These are phyloP conservation scores for Bos indicus DNA, from an alignment of 2,113 vertebrate species.

Conservation along the genomic window DNA sequence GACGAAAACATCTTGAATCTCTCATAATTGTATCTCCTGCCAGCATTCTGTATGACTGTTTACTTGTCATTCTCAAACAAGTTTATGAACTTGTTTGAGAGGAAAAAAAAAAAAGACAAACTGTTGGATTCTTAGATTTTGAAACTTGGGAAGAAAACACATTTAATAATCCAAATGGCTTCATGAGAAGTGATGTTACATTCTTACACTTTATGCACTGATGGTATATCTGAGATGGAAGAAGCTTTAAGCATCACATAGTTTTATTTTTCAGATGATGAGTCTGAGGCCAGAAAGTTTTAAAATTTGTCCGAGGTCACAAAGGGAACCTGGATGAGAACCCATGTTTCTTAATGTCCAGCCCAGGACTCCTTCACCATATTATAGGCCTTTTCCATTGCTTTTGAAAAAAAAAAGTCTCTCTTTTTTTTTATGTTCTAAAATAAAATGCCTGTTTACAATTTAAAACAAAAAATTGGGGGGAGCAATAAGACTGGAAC, in stretches of 20 bases:
- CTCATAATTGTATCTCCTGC: neutral
- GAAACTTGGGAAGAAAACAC: neutral
- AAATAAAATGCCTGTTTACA: neutral
- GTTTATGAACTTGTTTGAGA: neutral
- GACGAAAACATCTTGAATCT: neutral
- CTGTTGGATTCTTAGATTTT: neutral
- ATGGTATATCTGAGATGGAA: neutral
- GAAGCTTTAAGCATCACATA: neutral
- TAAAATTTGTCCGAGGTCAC: neutral
- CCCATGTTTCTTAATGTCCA: neutral
- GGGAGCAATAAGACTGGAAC: neutral
- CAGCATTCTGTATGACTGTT: neutral
- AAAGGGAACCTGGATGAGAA: neutral
- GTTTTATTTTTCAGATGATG: neutral
- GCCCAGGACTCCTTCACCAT: neutral
- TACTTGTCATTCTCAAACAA: neutral
- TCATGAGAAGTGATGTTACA: neutral
- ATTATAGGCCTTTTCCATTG: neutral
- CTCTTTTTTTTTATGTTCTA: neutral
- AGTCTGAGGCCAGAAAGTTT: neutral
- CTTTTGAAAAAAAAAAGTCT: neutral
- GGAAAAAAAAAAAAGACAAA: neutral
- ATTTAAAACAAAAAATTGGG: neutral
- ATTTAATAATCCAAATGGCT: neutral
- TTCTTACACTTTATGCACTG: neutral